A percentile compares a stretch with the other conserved stretches of the same genome.
Evolutionary conservation across 2,113 vertebrate genomes (phyloP).

Genomic region (Etia nguti): DNA sequence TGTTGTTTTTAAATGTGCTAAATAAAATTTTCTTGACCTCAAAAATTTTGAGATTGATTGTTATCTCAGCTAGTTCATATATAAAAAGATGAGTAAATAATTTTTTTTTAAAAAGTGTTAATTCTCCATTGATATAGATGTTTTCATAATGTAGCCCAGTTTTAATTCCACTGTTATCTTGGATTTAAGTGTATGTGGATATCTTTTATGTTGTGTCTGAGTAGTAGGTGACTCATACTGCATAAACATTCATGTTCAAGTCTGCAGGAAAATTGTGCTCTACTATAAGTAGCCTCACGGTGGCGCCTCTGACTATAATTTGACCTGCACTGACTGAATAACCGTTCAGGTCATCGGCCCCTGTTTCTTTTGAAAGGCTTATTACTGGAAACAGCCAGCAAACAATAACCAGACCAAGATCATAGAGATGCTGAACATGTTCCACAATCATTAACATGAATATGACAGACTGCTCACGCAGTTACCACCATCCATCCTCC

Average conservation of each 20-base stretch:
- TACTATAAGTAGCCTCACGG: conserved; percentile 33
- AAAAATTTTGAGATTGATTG: not conserved
- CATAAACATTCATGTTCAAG: not conserved
- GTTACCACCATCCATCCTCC: conserved; percentile 17
- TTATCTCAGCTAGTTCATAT: not conserved
- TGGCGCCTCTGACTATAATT: conserved; percentile 32
- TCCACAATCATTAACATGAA: conserved; percentile 10
- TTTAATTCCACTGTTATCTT: not conserved
- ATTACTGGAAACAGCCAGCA: not conserved
- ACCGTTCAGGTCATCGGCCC: not conserved
- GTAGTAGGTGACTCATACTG: not conserved
- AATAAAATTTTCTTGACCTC: not conserved
- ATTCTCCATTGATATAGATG: not conserved
- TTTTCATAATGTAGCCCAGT: not conserved
- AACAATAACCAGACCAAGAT: not conserved
- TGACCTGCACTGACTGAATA: not conserved
- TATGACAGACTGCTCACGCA: not conserved
- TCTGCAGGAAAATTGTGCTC: not conserved
- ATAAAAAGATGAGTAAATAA: not conserved
- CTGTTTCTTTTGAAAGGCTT: not conserved
- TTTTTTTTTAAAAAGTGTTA: not conserved
- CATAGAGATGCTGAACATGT: not conserved
- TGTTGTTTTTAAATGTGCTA: not conserved
- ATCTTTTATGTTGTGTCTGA: not conserved
- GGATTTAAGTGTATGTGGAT: not conserved